Base-by-base conservation (phyloP, 2,888 invertebrate species). In the Philopedon plagiatum region DNA sequence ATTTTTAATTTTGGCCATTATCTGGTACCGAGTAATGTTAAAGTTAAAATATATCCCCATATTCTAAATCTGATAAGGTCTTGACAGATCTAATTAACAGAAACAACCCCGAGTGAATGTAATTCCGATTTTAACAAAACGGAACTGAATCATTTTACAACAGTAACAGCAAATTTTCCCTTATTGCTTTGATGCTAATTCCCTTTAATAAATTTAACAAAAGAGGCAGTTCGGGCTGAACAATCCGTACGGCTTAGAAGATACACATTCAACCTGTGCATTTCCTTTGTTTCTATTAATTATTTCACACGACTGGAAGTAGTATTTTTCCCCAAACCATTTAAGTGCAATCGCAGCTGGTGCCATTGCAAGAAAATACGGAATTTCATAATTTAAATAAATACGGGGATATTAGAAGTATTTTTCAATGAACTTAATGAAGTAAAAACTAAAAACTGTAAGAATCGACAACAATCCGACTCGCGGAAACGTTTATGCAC, bases 201-300 rank as follows among this genome's bases (percentile, higher is more conserved):
- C 19, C 44, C 44, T 19, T 44, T 44, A 44, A 44, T 19, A 19
- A 44, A 44, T 44, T 41, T 41, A 44, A 44, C 19, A 44, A 44
- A 44, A 19, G 5, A 44, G 18, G 39, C 2, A 15, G 8, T 41
- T 41, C 19, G 18, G 19, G 8, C 19, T 7, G 19, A 19, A 19
- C 44, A 19, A 41, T 44, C 19, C 44, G 9, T 41, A 41, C 9
- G 13, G 44, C 19, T 9, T 19, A 5, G 15, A 39, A 15, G 13
- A 39, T 39, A 39, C 15, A 39, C 15, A 39, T 15, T 13, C 15
- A 39, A 39, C 15, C 15, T 39, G 39, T 39, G 7, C 7, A 15
- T 34, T 34, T 34, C 34, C 34, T 39, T 13, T 15, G 39, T 15
- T 39, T 13, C 3, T 39, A 39, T 34, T 34, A 34, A 34, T 34